Base-by-base conservation (phyloP, 1,140 invertebrate genomes). In the Cheumatopsyche charites region DNA sequence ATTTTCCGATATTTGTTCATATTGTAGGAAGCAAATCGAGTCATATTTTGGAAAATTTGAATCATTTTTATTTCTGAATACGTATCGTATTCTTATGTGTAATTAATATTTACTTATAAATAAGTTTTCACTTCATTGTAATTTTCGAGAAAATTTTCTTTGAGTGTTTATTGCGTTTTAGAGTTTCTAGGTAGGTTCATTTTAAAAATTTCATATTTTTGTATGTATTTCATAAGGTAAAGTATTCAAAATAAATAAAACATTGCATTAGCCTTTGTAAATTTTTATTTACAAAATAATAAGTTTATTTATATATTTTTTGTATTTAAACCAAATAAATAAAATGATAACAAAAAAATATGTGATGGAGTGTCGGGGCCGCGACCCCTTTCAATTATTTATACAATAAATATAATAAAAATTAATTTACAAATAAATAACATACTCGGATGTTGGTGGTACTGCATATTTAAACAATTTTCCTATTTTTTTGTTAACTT, bases 231-330 rank as follows among this genome's bases (percentile, higher is more conserved):
- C n/a, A n/a, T n/a, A n/a, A n/a, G n/a, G n/a, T n/a, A n/a, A n/a
- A n/a, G n/a, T n/a, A n/a, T n/a, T n/a, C n/a, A n/a, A 36, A 36
- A 4, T 4, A 63, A 63, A 21, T 63, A 63, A 63, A 63, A 63
- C 62, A 63, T 13, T 5, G 9, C 29, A 4, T 3, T 36, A 36
- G 41, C 15, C 26, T 36, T 68, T 55, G 47, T 26, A 29, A 58
- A 41, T 52, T 42, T 68, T 68, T 68, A 68, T 68, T 68, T 68
- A 68, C 55, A 68, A 68, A 68, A 68, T 68, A 68, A 68, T 68
- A 66, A 49, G 11, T 58, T 65, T 62, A n/a, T 36, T 43, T 58
- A 58, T 58, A 58, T 58, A 58, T 58, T 26, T 66, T 68, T 68
- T 68, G 47, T 55, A 12, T 25, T 55, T 55, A 25, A 66, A 55